Evolutionary conservation across 1,140 invertebrate species (phyloP), one percentile per base, ranked within the genome.

Genomic region (Heliconius melpomene): DNA sequence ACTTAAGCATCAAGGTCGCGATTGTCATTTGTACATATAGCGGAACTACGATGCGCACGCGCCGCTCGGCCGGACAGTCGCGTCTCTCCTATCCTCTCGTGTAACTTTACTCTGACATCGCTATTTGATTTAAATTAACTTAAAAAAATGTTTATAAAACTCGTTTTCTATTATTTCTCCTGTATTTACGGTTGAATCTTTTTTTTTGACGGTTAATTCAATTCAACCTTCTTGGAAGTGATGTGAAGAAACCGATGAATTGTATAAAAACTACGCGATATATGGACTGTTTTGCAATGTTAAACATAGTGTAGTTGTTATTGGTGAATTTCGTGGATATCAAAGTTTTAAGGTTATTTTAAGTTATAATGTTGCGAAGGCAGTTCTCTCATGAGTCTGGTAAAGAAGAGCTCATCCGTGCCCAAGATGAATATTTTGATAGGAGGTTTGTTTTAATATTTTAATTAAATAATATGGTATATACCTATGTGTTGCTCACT

Each of bases 361-460:
- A 3, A 46, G 8, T 50, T 71, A 87, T 13, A 74, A 93, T 92
- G 91, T 86, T 94, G 77, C 85, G 89, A 46, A 85, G 92, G 72
- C 92, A 94, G 74, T 92, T 90, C 77, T 94, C 92, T 9, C 90
- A 91, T 57, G 92, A 94, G 66, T 91, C 92, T 32, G 92, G 92
- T 16, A 94, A 89, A 82, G 83, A 90, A 3, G 90, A 88, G 57
- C 84, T 91, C 70, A 80, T 83, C 50, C 87, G 81, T 46, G 90
- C 88, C 7, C 84, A 83, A 75, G 88, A 93, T 78, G 90, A 90
- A 82, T 92, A 89, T 86, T 90, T 90, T 38, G 89, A 89, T 82
- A 83, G 91, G 38, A 89, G 92, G 92, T 94, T 90, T 80, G 87
- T 83, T 57, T 3, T 29, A 13, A 29, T 66, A 66, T 66, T 26